Base-by-base conservation (phyloP, 2,113 vertebrate species). In the Pseudorhombus dupliciocellatus region DNA sequence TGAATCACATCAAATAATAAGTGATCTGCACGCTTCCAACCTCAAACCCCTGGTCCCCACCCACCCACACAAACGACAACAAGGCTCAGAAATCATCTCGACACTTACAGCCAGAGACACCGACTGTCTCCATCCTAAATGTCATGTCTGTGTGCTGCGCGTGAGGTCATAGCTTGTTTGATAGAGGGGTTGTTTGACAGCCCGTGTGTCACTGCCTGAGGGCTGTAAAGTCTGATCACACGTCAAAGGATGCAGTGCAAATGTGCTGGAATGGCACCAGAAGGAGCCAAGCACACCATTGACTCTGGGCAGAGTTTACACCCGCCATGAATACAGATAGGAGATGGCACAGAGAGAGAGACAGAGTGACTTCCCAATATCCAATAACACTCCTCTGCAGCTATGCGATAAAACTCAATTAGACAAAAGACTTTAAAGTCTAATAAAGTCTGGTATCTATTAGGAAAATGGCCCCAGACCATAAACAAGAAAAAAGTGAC, bases 171-270 rank as follows among this genome's bases (percentile, higher is more conserved):
- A 64, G 40, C 54, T 42, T 16, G 21, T 48, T 62, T 69, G 56
- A 80, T 16, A 9, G 68, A 74, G 21, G 57, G 54, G 30, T 26
- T n/a, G n/a, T n/a, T n/a, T n/a, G 66, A 60, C 31, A n/a, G 63
- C 5, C 4, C 30, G 44, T 51, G 51, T 55, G 69, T 75, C 48
- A 53, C 46, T n/a, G 59, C n/a, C n/a, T 20, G 7, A 70, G 15
- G 15, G 4, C 25, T 60, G 57, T 70, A 52, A 56, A 81, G 64
- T 79, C 75, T 75, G 70, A 79, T 80, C 79, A 75, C 73, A 83
- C 0, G 7, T 69, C 70, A 77, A 77, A 73, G 72, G 70, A 63
- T 73, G 69, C 59, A 62, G 26, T 26, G 51, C 60, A 63, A 16
- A 53, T 40, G 16, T 40, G 62, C 9, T 72, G 64, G 67, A 37